Evolutionary conservation across 2,888 invertebrate genomes (phyloP).

Genomic region (Phengaris alcon): DNA sequence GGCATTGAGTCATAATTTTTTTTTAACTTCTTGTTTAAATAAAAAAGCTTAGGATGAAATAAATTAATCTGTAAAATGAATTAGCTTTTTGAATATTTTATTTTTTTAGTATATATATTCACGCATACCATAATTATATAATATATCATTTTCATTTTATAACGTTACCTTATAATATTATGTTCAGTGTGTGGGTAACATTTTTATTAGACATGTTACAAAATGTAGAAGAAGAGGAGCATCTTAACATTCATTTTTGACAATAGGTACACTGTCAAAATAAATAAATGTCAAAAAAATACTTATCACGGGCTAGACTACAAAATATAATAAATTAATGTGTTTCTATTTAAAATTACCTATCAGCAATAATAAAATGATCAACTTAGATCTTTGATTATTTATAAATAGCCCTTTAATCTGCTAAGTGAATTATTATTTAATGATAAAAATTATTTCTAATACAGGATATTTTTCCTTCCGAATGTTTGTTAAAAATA

Average conservation of each 20-base stretch:
- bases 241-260: not conserved
- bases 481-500: conserved; percentile 26
- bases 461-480: conserved; percentile 10
- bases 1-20: conserved; percentile 52
- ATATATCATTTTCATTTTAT: no score
- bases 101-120: no score
- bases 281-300: conserved; percentile 28
- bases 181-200: no score
- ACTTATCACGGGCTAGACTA: conserved; percentile 21
- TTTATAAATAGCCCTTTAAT: not conserved
- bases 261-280: conserved; percentile 1
- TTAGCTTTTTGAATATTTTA: no score
- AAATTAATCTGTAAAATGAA: no score
- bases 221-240: not conserved
- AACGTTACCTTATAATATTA: no score
- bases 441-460: not conserved
- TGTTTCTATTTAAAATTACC: not conserved
- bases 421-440: not conserved
- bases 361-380: not conserved
- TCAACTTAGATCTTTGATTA: not conserved
- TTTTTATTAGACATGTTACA: no score
- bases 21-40: not conserved
- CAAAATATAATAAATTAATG: not conserved
- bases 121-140: no score
- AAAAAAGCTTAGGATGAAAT: not conserved